phyloP scores from a whole-genome alignment of 64 coral and sea anemone genomes.

The Anthopleura sola region DNA sequence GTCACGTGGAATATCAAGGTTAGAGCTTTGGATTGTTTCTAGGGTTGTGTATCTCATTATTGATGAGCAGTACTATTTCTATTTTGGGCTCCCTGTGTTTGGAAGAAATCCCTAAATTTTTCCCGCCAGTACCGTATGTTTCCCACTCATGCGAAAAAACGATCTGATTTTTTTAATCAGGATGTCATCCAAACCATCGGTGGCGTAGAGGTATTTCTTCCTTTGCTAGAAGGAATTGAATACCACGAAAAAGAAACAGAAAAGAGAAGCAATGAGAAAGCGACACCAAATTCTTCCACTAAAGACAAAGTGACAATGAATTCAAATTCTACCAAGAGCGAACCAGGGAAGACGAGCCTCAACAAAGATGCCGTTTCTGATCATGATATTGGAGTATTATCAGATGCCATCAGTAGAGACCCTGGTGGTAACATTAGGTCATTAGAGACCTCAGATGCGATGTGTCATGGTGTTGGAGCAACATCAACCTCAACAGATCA shows the following conservation, averaged over 20 bases:
- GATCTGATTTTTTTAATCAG: slow-evolving; percentile 32
- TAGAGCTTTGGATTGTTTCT: neutral
- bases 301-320: neutral
- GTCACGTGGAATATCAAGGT: slow-evolving; percentile 62
- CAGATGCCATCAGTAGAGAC: neutral
- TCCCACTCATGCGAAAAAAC: no score
- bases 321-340: neutral
- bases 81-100: no score
- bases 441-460: neutral
- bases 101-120: no score
- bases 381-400: neutral
- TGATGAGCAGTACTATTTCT: no score
- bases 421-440: neutral
- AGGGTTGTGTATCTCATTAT: no score
- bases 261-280: neutral
- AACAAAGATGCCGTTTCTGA: neutral
- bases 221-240: slow-evolving; percentile 77
- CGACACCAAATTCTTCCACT: neutral
- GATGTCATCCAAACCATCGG: slow-evolving; percentile 90
- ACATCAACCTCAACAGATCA: no score
- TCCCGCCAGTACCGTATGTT: no score
- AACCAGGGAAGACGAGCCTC: neutral
- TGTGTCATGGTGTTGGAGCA: no score
- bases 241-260: neutral
- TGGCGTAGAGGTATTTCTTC: slow-evolving; percentile 92